These are phyloP conservation scores for Streptopelia turtur DNA, from an alignment of 2,797 vertebrate genomes.

Conservation along the genomic window DNA sequence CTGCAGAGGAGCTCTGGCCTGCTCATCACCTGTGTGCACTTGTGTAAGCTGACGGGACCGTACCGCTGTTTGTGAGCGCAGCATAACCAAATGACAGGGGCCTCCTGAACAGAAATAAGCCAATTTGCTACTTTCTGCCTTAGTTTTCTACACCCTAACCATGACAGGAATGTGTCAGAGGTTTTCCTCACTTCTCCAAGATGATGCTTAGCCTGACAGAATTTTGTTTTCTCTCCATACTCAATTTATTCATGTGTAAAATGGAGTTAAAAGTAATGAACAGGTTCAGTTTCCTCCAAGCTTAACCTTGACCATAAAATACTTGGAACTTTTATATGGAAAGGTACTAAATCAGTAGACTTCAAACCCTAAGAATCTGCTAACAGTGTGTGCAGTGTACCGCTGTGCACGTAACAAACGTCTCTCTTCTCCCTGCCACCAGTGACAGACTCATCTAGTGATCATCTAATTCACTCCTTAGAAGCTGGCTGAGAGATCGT, in stretches of 20 bases:
- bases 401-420: slow-evolving; percentile 8
- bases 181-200: background rate
- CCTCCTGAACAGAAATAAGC: background rate
- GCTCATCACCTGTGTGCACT: background rate
- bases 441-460: background rate
- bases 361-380: background rate
- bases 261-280: background rate
- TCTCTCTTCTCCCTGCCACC: background rate
- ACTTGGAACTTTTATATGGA: background rate
- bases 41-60: background rate
- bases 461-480: slow-evolving; percentile 20
- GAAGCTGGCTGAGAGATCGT: background rate
- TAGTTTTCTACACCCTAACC: background rate
- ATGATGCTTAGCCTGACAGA: background rate
- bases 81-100: background rate
- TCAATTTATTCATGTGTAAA: background rate
- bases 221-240: background rate
- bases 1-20: background rate
- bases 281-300: background rate
- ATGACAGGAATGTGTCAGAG: background rate
- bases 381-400: background rate
- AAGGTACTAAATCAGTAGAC: background rate
- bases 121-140: background rate
- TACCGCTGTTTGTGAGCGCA: background rate
- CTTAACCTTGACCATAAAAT: background rate